Evolutionary conservation across 2,113 vertebrate species (phyloP).

Genomic region (Loxodonta africana): DNA sequence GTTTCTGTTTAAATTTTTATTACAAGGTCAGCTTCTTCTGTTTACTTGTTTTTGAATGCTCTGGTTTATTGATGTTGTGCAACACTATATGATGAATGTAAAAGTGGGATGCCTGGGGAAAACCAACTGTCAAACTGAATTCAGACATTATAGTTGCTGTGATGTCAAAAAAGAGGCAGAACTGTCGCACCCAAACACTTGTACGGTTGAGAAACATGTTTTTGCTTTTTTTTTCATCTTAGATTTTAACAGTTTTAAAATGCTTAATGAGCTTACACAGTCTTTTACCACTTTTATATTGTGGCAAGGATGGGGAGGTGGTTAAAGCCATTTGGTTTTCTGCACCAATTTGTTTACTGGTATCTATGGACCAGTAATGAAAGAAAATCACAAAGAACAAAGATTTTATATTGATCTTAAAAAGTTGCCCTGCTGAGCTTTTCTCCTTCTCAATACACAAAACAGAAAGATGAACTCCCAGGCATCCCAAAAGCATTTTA

Average conservation of each 20-base stretch:
- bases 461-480: constrained; percentile 4
- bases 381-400: not conserved
- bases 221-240: not conserved
- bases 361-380: not conserved
- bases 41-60: not conserved
- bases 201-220: not conserved
- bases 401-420: not conserved
- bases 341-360: not conserved
- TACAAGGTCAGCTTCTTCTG: not conserved
- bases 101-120: not conserved
- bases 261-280: not conserved
- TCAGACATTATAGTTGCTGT: not conserved
- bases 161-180: not conserved
- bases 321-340: not conserved
- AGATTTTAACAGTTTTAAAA: constrained; percentile 17
- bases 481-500: not conserved
- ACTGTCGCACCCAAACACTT: not conserved
- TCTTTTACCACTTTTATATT: not conserved
- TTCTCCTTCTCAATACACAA: not conserved
- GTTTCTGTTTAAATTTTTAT: constrained; percentile 50
- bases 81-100: not conserved
- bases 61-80: not conserved
- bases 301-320: rapidly evolving
- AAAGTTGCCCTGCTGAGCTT: not conserved
- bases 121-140: not conserved